Evolutionary conservation across 1,140 invertebrate species (phyloP), one percentile per base, ranked within the genome.

Genomic region (Helicoverpa armigera): DNA sequence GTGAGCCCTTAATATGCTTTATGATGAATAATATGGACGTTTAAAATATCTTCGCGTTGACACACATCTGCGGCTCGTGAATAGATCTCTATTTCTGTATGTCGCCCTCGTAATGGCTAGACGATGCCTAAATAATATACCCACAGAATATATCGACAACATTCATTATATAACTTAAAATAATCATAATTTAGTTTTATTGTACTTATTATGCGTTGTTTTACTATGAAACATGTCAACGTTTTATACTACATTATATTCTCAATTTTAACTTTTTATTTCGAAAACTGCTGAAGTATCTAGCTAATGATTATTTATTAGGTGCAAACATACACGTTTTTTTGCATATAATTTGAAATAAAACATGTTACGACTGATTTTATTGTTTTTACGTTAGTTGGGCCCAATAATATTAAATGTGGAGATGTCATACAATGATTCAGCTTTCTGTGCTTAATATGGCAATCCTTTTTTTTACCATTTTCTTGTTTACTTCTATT

Each of bases 31-130:
- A 79, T 79, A 81, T 73, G 60, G 70, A 69, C 82, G 58, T 63
- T 70, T 79, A 82, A 86, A 88, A 90, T 89, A 87, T 18, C 85
- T 84, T 83, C 77, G 88, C 86, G 90, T 88, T 93, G 92, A 92
- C 92, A 92, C 86, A 93, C 87, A 92, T 92, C 82, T 83, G 82
- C 63, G 84, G 18, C 50, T 86, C 83, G 80, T 84, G 83, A 91
- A 92, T 91, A 92, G 87, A 88, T 63, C 72, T 87, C 89, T 93
- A 93, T 93, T 92, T 91, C 86, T 84, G 88, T 87, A 85, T 53
- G 63, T 73, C 83, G 81, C 84, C 82, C 74, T 86, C 87, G 84
- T 91, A 91, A 92, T 91, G 90, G 91, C 85, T 48, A 50, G 75
- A 67, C 65, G 74, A 70, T 72, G 70, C 74, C 58, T 76, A 63